phyloP scores from a whole-genome alignment of 1,140 invertebrate genomes.

The Bicyclus anynana region DNA sequence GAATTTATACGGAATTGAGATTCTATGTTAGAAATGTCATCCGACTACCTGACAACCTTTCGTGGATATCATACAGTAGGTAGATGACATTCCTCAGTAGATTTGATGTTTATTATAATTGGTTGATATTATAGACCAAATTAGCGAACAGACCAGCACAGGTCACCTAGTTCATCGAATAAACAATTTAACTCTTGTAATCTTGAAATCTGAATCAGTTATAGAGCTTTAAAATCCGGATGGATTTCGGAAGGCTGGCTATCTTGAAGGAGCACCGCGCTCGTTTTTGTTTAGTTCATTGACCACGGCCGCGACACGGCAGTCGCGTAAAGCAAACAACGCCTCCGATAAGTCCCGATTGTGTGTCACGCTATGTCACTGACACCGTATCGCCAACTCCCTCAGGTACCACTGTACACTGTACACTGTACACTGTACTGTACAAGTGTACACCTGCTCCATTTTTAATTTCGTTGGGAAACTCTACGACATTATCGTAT shows the following conservation, averaged over 20 bases:
- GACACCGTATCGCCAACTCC: constrained; percentile 36
- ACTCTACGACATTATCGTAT: not conserved
- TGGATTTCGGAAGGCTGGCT: not conserved
- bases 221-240: not conserved
- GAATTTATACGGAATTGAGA: too few species aligned
- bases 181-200: too few species aligned
- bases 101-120: too few species aligned
- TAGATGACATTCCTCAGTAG: too few species aligned
- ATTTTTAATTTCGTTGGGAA: constrained; percentile 1
- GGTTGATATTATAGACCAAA: too few species aligned
- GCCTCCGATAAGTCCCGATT: constrained; percentile 67
- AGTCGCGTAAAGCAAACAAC: constrained; percentile 65
- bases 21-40: too few species aligned
- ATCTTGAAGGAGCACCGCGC: not conserved
- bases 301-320: constrained; percentile 45
- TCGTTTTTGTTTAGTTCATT: constrained; percentile 74
- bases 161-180: too few species aligned
- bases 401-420: constrained; percentile 10
- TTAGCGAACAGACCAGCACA: too few species aligned
- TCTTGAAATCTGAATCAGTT: not conserved
- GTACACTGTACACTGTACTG: too few species aligned
- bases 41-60: too few species aligned
- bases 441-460: constrained; percentile 7
- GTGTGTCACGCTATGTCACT: constrained; percentile 66
- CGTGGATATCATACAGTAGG: too few species aligned